Evolutionary conservation across 2,888 invertebrate genomes (phyloP).

Genomic region (Patella depressa): DNA sequence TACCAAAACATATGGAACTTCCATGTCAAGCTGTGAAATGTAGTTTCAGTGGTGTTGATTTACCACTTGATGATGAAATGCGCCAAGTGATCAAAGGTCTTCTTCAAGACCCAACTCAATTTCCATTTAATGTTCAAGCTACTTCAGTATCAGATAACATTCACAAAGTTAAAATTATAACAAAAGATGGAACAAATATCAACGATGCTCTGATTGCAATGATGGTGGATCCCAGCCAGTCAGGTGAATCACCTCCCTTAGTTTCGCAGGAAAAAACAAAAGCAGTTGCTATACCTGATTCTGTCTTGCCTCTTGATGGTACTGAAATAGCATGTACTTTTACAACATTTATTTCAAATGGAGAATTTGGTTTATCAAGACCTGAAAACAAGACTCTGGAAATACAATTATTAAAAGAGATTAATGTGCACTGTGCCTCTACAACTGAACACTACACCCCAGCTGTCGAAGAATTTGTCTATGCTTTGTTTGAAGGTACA

Average conservation of each 20-base stretch:
- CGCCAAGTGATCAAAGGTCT: background rate
- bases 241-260: background rate
- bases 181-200: constrained; percentile 33
- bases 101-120: background rate
- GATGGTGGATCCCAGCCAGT: background rate
- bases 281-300: too few species aligned
- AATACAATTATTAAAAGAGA: background rate
- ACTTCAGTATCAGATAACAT: constrained; percentile 27
- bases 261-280: background rate
- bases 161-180: constrained; percentile 37
- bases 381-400: background rate
- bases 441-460: constrained; percentile 27
- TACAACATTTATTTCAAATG: background rate
- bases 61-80: background rate
- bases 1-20: constrained; percentile 30
- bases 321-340: background rate
- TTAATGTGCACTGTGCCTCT: background rate
- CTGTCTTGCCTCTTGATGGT: too few species aligned
- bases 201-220: constrained; percentile 15
- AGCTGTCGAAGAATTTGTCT: constrained; percentile 50
- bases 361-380: background rate
- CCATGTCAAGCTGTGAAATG: constrained; percentile 51
- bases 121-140: constrained; percentile 24
- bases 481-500: constrained; percentile 42
- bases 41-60: constrained; percentile 30